Evolutionary conservation across 2,797 vertebrate genomes (phyloP).

Genomic region (Acanthornis magna): DNA sequence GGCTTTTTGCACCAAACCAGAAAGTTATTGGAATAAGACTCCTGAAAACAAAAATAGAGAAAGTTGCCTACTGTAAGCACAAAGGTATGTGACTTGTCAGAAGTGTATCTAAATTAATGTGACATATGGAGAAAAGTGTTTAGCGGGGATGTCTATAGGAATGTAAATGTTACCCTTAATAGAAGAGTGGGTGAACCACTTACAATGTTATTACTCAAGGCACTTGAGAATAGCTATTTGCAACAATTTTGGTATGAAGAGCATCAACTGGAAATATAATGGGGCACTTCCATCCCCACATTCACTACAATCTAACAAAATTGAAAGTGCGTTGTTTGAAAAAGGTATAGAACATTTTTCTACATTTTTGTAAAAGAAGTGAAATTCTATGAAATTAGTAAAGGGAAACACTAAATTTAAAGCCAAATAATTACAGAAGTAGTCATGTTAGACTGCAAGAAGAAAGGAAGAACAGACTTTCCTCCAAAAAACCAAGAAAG

Average conservation of each 20-base stretch:
- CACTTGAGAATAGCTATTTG: not conserved
- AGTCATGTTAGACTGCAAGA: not conserved
- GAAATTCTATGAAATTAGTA: not conserved
- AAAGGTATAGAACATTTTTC: not conserved
- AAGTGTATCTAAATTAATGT: not conserved
- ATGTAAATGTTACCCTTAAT: not conserved
- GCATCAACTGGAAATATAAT: not conserved
- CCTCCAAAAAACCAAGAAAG: not conserved
- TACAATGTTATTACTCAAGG: not conserved
- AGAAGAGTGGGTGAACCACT: not conserved
- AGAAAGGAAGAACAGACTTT: not conserved
- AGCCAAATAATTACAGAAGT: not conserved
- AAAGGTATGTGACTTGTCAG: not conserved
- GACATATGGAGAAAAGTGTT: not conserved
- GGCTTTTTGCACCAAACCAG: not conserved
- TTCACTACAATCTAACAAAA: not conserved
- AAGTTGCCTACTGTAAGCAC: not conserved
- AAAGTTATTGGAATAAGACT: not conserved
- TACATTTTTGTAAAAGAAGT: not conserved
- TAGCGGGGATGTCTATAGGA: not conserved
- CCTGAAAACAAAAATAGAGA: not conserved
- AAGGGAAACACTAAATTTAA: not conserved
- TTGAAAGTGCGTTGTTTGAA: not conserved
- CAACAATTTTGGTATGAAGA: not conserved
- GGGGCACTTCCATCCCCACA: not conserved